Evolutionary conservation across 2,888 invertebrate genomes (phyloP), one percentile per base, ranked within the genome.

Genomic region (Adineta ricciae): DNA sequence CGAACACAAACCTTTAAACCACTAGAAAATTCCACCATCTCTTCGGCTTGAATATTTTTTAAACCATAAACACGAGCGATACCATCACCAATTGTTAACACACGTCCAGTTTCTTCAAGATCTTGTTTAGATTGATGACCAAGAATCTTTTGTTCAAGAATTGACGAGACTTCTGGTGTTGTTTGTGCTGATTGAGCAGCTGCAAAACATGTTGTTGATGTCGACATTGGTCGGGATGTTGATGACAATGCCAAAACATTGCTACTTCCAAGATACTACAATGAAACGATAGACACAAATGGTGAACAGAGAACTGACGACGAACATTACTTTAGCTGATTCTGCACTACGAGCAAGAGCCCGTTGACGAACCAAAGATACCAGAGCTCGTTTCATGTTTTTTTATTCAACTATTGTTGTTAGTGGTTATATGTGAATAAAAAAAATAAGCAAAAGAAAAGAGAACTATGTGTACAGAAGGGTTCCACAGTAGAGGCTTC

Each of bases 1-100:
- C n/a, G n/a, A n/a, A n/a, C n/a, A n/a, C 83, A 84, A 90, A 94
- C 95, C 95, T 95, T 97, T 87, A 98, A 93, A 87, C 98, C 99
- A 72, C 97, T 96, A 89, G 97, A 97, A 92, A 99, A 99, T 93
- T 99, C 98, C 93, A 99, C 98, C 98, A 99, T 99, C 95, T 99
- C 98, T 92, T 98, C 99, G 88, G 98, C 98, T 92, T 99, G 98
- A 91, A 99, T 97, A 93, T 99, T 99, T 92, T 97, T 97, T 89
- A 99, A 93, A 86, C 98, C 99, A 92, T 98, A 98, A 84, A 99
- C 98, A 94, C 98, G 97, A 90, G 98, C 98, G 91, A 99, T 99
- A 96, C 99, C 99, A 92, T 99, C 99, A 93, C 98, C 98, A 93
- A 99, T 98, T 92, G 97, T 97, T 92, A 99, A 92, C 88, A 99